A percentile compares a stretch with the other conserved stretches of the same genome.
phyloP scores from a whole-genome alignment of 2,888 invertebrate genomes.

The Plebejus anna region DNA sequence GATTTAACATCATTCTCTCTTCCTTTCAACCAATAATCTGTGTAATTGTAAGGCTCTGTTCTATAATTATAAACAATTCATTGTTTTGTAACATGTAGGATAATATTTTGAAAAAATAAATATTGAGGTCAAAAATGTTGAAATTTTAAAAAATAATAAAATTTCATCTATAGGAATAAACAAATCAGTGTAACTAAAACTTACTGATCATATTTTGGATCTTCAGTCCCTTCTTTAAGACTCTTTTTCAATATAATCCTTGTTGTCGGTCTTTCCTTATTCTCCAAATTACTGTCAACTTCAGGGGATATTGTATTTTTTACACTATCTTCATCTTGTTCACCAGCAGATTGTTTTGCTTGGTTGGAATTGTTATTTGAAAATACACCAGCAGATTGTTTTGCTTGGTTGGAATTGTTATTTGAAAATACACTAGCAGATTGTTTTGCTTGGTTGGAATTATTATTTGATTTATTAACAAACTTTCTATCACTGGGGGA shows the following conservation, averaged over 20 bases:
- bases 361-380: not conserved
- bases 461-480: not conserved
- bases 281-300: not conserved
- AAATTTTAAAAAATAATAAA: too few species aligned
- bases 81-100: not conserved
- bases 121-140: too few species aligned
- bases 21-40: slow-evolving; percentile 19
- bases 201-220: not conserved
- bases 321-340: not conserved
- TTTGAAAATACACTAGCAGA: not conserved
- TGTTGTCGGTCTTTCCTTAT: not conserved
- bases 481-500: not conserved
- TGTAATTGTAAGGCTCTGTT: not conserved
- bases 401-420: too few species aligned
- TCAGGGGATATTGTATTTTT: not conserved
- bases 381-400: too few species aligned
- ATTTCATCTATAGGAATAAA: not conserved
- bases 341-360: not conserved
- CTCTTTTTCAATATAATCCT: not conserved
- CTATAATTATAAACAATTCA: slow-evolving; percentile 2
- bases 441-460: not conserved
- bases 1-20: not conserved
- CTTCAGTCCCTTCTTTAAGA: not conserved
- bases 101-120: too few species aligned
- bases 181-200: not conserved